A percentile compares a stretch with the other conserved stretches of the same genome.
These are phyloP conservation scores for Uloborus plumipes DNA, from an alignment of 2,888 invertebrate genomes.

Conservation along the genomic window DNA sequence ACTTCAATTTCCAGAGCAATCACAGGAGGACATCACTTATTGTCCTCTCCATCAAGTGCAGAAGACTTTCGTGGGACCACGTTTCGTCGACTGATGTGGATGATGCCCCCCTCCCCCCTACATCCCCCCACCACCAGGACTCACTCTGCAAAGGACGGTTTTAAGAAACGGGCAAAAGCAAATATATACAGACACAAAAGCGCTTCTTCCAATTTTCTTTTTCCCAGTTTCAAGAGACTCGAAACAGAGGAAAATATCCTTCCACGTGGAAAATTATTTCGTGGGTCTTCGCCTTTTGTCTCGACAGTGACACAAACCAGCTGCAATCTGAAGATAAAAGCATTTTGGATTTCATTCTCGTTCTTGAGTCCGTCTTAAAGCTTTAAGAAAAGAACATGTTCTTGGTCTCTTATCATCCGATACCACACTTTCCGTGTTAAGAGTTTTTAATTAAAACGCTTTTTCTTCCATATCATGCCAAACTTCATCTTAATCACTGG, in stretches of 20 bases:
- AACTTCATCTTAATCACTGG: too few species aligned
- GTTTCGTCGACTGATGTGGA: conserved; percentile 37
- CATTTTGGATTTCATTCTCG: conserved; percentile 42
- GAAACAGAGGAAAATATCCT: background rate
- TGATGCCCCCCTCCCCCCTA: conserved; percentile 1
- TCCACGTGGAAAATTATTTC: conserved; percentile 51
- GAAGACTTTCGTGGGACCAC: conserved; percentile 4
- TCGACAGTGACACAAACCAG: conserved; percentile 53
- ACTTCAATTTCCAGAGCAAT: conserved; percentile 39
- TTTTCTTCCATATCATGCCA: too few species aligned
- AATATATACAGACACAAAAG: too few species aligned
- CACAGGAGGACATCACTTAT: conserved; percentile 49
- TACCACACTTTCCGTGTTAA: background rate
- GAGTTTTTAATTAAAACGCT: background rate
- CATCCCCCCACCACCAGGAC: conserved; percentile 4
- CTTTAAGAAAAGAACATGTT: too few species aligned
- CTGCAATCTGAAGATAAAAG: conserved; percentile 55
- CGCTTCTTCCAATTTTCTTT: too few species aligned
- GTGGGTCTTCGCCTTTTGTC: conserved; percentile 42
- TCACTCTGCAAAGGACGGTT: too few species aligned
- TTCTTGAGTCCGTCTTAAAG: background rate
- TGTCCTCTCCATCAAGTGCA: conserved; percentile 20
- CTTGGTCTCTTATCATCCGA: background rate
- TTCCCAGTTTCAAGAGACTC: too few species aligned
- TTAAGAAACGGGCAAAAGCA: too few species aligned